Conservation (phyloP, 2,797 vertebrate genomes). For the Amblyraja radiata region DNA sequence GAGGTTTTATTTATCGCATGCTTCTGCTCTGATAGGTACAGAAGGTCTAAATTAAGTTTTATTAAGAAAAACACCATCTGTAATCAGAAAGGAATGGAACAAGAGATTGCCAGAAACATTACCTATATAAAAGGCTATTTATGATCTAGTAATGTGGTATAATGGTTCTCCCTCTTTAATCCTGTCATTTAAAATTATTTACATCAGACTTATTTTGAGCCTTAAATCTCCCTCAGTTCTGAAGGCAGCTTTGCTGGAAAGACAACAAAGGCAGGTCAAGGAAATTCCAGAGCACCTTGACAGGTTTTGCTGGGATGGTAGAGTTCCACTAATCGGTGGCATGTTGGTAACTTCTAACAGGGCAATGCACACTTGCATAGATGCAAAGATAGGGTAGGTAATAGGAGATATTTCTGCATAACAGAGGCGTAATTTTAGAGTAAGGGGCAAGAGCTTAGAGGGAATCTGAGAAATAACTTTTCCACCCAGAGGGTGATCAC, state of each 20-base stretch:
- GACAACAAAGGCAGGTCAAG: background rate
- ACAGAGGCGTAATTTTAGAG: no score
- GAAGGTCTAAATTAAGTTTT: background rate
- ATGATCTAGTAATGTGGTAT: background rate
- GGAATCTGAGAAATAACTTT: no score
- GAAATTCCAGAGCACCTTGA: background rate
- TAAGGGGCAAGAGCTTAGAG: no score
- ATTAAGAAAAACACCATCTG: background rate
- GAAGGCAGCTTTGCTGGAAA: background rate
- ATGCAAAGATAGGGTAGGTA: no score
- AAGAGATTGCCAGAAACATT: background rate
- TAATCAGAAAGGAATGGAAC: background rate
- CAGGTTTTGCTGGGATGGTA: background rate
- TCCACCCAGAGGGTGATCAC: no score
- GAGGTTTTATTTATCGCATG: background rate
- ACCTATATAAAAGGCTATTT: background rate
- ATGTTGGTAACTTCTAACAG: no score
- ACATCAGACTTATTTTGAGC: background rate
- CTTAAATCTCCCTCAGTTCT: background rate
- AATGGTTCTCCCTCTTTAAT: background rate
- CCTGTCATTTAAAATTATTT: conserved; percentile 3
- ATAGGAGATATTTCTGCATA: no score
- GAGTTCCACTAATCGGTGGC: no score
- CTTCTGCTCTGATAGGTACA: background rate
- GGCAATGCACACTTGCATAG: no score